Evolutionary conservation across 2,888 invertebrate species (phyloP), one percentile per base, ranked within the genome.

Genomic region (Ornithoptera alexandrae): DNA sequence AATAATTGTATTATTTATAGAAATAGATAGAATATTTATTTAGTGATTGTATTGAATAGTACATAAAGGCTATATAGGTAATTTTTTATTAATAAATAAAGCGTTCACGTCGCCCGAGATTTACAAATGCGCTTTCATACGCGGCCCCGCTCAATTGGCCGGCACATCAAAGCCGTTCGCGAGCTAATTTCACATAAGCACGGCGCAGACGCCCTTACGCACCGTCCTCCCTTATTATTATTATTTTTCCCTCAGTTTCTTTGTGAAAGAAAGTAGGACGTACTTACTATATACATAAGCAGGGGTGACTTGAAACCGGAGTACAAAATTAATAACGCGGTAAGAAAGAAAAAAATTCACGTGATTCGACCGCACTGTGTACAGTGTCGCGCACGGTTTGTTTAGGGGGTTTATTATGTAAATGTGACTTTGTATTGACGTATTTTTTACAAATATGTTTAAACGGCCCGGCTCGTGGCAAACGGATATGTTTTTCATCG

Each of bases 101-200:
- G 74, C 76, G 75, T 74, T 76, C 78, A 1, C 39, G 78, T 79
- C 81, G 79, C 87, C 83, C 83, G 74, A 79, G 78, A 83, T 88
- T 88, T 88, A 88, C 87, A 89, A 89, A 88, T 84, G 81, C 84
- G 83, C 84, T 88, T 86, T 84, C 83, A 85, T 84, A 85, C 84
- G 82, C 79, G 83, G 82, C 78, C 78, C 77, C 77, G 77, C 79
- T 88, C 89, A 90, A 90, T 90, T 88, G 88, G 85, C 79, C 85
- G 88, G 88, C 83, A 87, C 87, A 88, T 91, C 91, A 92, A 92
- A 92, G 90, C 79, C 74, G 82, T 80, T 83, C 85, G 81, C 83
- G 81, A 86, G 90, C 91, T 91, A 92, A 92, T 92, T 91, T 91
- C 86, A 89, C 86, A 87, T 89, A 91, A 90, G 90, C 87, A 88